A percentile compares a stretch with the other conserved stretches of the same genome.
phyloP scores from a whole-genome alignment of 30 jellyfish, hydroid and myxozoan genomes.

The Aurelia aurita region DNA sequence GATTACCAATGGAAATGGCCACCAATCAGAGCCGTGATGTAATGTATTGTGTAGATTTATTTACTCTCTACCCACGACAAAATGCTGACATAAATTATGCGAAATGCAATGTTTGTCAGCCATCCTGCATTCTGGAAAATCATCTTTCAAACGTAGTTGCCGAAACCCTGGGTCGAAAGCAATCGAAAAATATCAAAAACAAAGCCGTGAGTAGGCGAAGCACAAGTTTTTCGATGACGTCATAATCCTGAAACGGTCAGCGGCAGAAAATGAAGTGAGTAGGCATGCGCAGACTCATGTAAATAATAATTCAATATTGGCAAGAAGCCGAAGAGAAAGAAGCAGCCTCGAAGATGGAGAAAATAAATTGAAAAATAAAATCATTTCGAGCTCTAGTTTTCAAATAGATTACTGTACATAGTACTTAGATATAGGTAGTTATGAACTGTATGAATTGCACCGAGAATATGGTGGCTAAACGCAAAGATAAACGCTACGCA shows the following conservation, averaged over 20 bases:
- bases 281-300: slow-evolving; percentile 11
- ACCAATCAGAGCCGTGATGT: too few species aligned
- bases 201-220: too few species aligned
- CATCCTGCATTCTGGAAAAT: too few species aligned
- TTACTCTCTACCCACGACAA: too few species aligned
- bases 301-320: background rate
- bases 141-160: too few species aligned
- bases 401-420: slow-evolving; percentile 5
- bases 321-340: background rate
- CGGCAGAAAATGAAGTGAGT: background rate
- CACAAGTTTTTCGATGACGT: too few species aligned
- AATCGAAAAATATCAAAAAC: too few species aligned
- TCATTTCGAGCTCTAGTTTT: background rate
- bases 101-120: too few species aligned
- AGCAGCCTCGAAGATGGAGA: background rate
- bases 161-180: too few species aligned
- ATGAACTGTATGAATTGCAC: slow-evolving; percentile 79
- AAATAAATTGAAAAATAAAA: background rate
- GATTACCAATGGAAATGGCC: too few species aligned
- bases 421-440: slow-evolving; percentile 6
- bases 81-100: too few species aligned
- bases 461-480: slow-evolving; percentile 70
- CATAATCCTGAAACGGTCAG: background rate
- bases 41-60: too few species aligned
- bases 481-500: slow-evolving; percentile 55